Conservation (phyloP, 2,888 invertebrate species). For the Sesia apiformis region DNA sequence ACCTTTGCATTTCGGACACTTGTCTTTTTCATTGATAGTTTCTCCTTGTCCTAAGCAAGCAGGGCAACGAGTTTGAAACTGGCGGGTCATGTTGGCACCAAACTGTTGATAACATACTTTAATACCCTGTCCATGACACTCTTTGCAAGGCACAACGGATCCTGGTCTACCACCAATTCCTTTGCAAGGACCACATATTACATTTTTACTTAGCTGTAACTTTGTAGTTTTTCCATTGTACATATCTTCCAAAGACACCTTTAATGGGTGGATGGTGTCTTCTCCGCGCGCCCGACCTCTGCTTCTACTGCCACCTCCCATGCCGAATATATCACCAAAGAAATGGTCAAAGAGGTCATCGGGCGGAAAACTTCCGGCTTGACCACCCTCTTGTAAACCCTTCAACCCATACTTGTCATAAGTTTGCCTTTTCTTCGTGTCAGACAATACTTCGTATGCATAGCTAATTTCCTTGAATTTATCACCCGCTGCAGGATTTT, state of each 20-base stretch:
- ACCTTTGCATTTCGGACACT: slow-evolving; percentile 87
- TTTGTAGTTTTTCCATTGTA: slow-evolving; percentile 92
- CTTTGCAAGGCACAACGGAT: slow-evolving; percentile 77
- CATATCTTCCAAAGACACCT: slow-evolving; percentile 91
- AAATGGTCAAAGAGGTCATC: slow-evolving; percentile 81
- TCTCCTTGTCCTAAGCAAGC: slow-evolving; percentile 81
- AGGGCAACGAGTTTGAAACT: slow-evolving; percentile 76
- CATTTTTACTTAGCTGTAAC: slow-evolving; percentile 86
- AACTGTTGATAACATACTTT: slow-evolving; percentile 84
- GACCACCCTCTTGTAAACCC: slow-evolving; percentile 87
- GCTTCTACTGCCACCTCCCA: slow-evolving; percentile 73
- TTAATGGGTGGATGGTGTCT: slow-evolving; percentile 87
- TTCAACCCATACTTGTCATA: slow-evolving; percentile 93
- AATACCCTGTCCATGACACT: slow-evolving; percentile 85
- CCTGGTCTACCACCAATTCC: slow-evolving; percentile 86
- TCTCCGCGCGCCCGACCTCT: slow-evolving; percentile 80
- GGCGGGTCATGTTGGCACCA: slow-evolving; percentile 77
- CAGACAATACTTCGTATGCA: slow-evolving; percentile 94
- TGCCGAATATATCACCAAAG: slow-evolving; percentile 76
- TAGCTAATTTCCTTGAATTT: slow-evolving; percentile 97
- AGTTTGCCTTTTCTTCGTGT: slow-evolving; percentile 87
- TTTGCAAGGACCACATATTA: slow-evolving; percentile 84
- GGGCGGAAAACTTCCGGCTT: slow-evolving; percentile 69
- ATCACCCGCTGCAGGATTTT: slow-evolving; percentile 92
- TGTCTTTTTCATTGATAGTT: slow-evolving; percentile 85